These are phyloP conservation scores for Hyperopisus bebe DNA, from an alignment of 2,113 vertebrate species.

Conservation along the genomic window DNA sequence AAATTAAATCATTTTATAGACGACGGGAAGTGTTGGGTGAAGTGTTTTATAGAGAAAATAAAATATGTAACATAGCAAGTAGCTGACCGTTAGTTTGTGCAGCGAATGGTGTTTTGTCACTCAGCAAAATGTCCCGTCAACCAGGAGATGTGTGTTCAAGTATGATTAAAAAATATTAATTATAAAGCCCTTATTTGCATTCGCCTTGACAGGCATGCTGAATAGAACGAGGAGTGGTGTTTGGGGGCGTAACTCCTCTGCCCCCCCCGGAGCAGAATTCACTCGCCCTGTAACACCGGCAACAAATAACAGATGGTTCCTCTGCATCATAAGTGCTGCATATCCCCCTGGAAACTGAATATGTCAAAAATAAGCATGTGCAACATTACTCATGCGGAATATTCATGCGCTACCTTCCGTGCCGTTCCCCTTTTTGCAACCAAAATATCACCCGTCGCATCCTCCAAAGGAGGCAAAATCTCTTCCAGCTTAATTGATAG, in stretches of 20 bases:
- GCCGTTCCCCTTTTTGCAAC: neutral
- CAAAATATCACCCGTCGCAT: constrained; percentile 27
- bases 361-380: constrained; percentile 22
- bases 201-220: neutral
- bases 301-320: constrained; percentile 22
- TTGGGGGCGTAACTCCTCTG: neutral
- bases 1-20: neutral
- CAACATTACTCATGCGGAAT: constrained; percentile 25
- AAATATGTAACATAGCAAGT: neutral
- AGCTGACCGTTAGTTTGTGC: neutral
- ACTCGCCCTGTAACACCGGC: constrained; percentile 11
- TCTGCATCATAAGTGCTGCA: constrained; percentile 11
- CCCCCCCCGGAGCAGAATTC: constrained; percentile 33
- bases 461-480: constrained; percentile 33
- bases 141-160: neutral
- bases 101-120: constrained; percentile 49
- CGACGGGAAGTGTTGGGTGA: neutral
- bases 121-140: constrained; percentile 50
- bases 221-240: neutral
- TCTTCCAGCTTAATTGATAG: constrained; percentile 43
- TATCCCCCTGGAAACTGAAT: constrained; percentile 14
- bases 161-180: neutral
- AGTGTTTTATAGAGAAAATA: neutral
- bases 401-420: constrained; percentile 25
- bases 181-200: neutral